Evolutionary conservation across 2,888 invertebrate species (phyloP).

Genomic region (Dinocampus coccinellae): DNA sequence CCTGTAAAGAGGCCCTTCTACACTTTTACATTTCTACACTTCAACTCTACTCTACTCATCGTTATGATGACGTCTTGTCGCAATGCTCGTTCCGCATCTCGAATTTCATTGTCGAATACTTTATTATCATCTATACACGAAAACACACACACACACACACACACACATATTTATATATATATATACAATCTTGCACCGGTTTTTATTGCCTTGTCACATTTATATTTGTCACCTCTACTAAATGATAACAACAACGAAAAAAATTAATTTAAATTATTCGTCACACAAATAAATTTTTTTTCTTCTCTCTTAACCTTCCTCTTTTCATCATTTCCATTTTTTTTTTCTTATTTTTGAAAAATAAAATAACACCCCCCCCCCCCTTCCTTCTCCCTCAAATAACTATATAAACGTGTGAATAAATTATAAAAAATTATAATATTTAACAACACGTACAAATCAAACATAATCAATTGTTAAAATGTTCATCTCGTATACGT

Average conservation of each 20-base stretch:
- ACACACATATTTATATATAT: neutral
- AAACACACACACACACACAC: too few species aligned
- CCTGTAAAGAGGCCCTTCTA: slow-evolving; percentile 4
- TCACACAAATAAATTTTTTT: too few species aligned
- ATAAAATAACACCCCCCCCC: too few species aligned
- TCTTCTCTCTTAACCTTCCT: too few species aligned
- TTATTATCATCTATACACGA: neutral
- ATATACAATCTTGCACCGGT: neutral
- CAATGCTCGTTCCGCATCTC: slow-evolving; percentile 43
- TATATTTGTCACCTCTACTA: neutral
- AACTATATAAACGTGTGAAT: neutral
- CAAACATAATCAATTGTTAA: neutral
- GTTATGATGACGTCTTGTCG: slow-evolving; percentile 17
- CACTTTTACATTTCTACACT: neutral
- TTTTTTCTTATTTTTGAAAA: too few species aligned
- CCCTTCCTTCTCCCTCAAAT: too few species aligned
- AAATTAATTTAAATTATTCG: neutral
- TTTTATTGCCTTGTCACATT: neutral
- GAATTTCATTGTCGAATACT: slow-evolving; percentile 37
- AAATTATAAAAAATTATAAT: slow-evolving; percentile 1
- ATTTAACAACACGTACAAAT: slow-evolving; percentile 1
- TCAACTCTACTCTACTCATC: slow-evolving; percentile 9
- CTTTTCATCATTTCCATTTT: too few species aligned
- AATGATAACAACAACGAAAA: neutral
- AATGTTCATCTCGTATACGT: slow-evolving; percentile 1